phyloP scores from a whole-genome alignment of 2,797 vertebrate species.

The Takifugu ocellatus region DNA sequence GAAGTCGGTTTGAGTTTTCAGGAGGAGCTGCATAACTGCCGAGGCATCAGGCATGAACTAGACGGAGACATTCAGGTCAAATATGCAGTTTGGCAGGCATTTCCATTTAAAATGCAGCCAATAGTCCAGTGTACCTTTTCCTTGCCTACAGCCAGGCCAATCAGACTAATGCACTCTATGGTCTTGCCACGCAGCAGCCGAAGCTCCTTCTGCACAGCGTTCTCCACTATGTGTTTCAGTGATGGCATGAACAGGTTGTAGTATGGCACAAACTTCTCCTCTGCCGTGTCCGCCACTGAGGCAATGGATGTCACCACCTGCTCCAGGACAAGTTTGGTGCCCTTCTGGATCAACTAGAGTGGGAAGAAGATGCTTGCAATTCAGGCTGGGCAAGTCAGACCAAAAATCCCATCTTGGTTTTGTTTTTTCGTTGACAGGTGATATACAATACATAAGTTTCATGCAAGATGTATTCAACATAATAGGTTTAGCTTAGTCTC shows the following conservation, averaged over 20 bases:
- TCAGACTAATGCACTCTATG: constrained; percentile 98
- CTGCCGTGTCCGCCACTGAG: constrained; percentile 96
- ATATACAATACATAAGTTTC: no score
- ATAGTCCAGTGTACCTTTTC: constrained; percentile 80
- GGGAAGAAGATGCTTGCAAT: rapidly evolving
- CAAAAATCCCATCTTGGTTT: no score
- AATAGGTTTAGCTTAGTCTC: no score
- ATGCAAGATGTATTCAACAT: no score
- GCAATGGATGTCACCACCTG: constrained; percentile 99
- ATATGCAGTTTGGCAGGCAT: rapidly evolving
- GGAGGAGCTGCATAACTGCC: constrained; percentile 94
- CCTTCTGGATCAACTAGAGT: constrained; percentile 91
- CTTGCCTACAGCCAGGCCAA: constrained; percentile 96
- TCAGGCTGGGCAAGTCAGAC: no score
- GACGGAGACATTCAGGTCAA: not conserved
- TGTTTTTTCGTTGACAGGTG: no score
- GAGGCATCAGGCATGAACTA: constrained; percentile 99
- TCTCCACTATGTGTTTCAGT: constrained; percentile 96
- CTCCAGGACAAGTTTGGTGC: constrained; percentile 96
- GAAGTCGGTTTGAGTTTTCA: constrained; percentile 98
- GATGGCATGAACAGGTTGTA: constrained; percentile 98
- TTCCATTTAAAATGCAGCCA: not conserved
- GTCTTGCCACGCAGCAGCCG: constrained; percentile 95
- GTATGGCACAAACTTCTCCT: constrained; percentile 98
- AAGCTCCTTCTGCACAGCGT: constrained; percentile 95